Base-by-base conservation (phyloP, 2,113 vertebrate species). In the Rhombomys opimus region DNA sequence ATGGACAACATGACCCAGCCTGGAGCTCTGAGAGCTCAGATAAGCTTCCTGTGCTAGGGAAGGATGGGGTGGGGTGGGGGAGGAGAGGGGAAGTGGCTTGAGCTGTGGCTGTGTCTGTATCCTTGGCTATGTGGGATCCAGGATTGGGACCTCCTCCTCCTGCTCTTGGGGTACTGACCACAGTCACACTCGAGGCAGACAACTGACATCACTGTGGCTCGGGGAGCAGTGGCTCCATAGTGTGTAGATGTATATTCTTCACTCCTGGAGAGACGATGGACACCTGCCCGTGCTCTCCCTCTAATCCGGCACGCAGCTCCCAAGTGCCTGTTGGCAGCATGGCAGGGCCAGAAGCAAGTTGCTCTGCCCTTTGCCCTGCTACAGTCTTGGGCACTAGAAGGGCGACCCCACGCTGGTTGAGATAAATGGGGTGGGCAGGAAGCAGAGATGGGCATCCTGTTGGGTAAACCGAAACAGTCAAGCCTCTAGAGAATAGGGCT, bases 321-420 rank as follows among this genome's bases (percentile, higher is more conserved):
- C 25, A 6, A 70, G 50, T 20, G 23, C 13, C 73, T 41, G 20
- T 52, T 46, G 27, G 32, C 32, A 52, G 46, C 18, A 9, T 59
- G 23, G 32, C 52, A 63, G 52, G 52, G 22, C 67, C 67, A 2
- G 38, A 10, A 72, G 32, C 3, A 14, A 32, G 82, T 3, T 32
- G 25, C 13, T 23, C 22, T 75, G 73, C n/a, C 35, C 10, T 15
- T 41, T 35, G 22, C 18, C 50, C 61, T 8, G 20, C 57, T 25
- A 17, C 35, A n/a, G 27, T 10, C 73, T 52, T 7, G 1, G 72
- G 61, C 4, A 46, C 46, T 20, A 38, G 82, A 35, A 63, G 38
- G 63, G 25, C 12, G 2, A 1, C 18, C 73, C n/a, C 0, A 0
- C 7, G 20, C 11, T n/a, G 52, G 25, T 4, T 38, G 81, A 50